Base-by-base conservation (phyloP, 2,797 vertebrate species). In the Microctenopoma steveboyesi region DNA sequence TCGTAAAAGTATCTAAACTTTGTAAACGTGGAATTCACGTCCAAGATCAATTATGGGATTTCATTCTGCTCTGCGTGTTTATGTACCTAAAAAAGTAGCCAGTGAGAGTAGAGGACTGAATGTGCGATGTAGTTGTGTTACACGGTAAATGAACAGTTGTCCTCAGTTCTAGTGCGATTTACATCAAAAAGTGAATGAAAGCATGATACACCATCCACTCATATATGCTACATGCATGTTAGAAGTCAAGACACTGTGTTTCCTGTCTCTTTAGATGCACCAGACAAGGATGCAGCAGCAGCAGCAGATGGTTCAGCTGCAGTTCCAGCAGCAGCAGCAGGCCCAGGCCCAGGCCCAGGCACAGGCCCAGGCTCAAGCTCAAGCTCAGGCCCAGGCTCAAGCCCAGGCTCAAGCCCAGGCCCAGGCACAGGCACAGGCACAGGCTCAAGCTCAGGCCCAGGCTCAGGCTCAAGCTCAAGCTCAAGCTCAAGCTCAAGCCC, bases 281-380 rank as follows among this genome's bases (percentile, higher is more conserved):
- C 92, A 90, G 71, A 84, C 78, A 0, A 84, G 90, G 72, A 76
- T 94, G 4, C 91, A 92, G 73, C 92, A 90, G 69, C 92, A 90
- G 69, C 86, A 88, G 68, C 86, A 89, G 79, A 81, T 89, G 56
- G 71, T 79, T 50, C 90, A 91, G 74, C 70, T 88, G 28, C 91
- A 92, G 76, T 82, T 86, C 37, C 2, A n/a, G 16, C 42, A 43
- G 42, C 42, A 43, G 42, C 45, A 46, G n/a, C 85, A 89, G 1
- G 73, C 78, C 0, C 87, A 90, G 1, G 67, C 65, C 0, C 64
- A 79, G 1, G 78, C 76, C 0, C 88, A 91, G 0, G 86, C 78
- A 0, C 86, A 89, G 0, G 89, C 86, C 0, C 89, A 90, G 0
- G 85, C 76, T 0, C 88, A 89, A 1, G 87, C 82, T 0, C 88